Base-by-base conservation (phyloP, 1,140 invertebrate genomes). In the Meloidogyne exigua region DNA sequence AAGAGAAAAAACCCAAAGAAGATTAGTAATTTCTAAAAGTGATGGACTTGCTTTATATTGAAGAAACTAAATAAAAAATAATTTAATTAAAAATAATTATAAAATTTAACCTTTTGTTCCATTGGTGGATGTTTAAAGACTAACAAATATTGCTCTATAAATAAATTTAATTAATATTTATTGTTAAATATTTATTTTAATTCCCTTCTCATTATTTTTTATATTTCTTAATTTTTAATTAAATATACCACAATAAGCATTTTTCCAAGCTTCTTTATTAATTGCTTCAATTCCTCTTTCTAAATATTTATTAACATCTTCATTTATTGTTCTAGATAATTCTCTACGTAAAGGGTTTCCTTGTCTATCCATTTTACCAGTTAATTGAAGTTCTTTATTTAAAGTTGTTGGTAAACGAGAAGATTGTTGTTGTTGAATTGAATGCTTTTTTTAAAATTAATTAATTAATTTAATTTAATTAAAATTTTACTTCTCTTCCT, bases 241-340 rank as follows among this genome's bases (percentile, higher is more conserved):
- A 23, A 57, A 65, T 67, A 7, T 70, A 25, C 80, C 62, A 65
- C 81, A 82, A 66, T 84, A 82, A 26, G 74, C 72, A 65, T 78
- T 82, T 72, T 66, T 76, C 82, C 82, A 82, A 12, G 69, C 39
- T 32, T 83, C 81, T 74, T 83, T 82, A 65, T 82, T 82, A 25
- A 82, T 82, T 4, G 81, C 77, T 44, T 82, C 82, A 42, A 82
- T 82, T 39, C 74, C 78, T 13, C 73, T 62, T 62, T 84, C 83
- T 32, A 82, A 71, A 78, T 83, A 82, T 62, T 79, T 74, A 49
- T 82, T 80, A n/a, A 84, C 81, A 32, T 82, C 81, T 70, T 82
- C 81, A 64, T 82, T 57, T 15, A 84, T 76, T 13, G 82, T 81
- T 64, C 82, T 57, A 23, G 81, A 82, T 36, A 82, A 32, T 75